These are phyloP conservation scores for Pelvicachromis taeniatus DNA, from an alignment of 2,113 vertebrate species.

Conservation along the genomic window DNA sequence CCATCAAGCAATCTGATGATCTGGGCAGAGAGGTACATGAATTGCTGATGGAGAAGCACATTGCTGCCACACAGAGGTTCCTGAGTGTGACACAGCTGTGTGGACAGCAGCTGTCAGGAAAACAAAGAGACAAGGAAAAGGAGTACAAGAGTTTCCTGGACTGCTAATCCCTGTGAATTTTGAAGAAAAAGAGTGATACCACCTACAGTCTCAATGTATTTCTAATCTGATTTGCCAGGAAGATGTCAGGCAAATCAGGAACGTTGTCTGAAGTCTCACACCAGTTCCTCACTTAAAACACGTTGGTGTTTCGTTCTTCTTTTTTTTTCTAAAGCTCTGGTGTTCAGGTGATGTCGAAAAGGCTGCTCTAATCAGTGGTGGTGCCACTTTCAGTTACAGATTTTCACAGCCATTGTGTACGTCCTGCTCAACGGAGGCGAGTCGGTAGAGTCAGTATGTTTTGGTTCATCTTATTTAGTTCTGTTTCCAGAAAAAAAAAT, in stretches of 20 bases:
- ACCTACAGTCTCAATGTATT: background rate
- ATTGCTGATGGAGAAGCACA: conserved; percentile 11
- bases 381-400: background rate
- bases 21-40: conserved; percentile 6
- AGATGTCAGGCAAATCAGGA: background rate
- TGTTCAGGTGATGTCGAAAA: background rate
- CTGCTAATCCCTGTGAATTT: background rate
- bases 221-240: background rate
- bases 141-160: background rate
- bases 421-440: background rate
- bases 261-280: background rate
- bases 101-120: background rate
- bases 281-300: background rate
- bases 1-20: conserved; percentile 1
- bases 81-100: background rate
- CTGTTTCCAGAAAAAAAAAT: background rate
- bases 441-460: background rate
- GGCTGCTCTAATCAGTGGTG: background rate
- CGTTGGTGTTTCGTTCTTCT: background rate
- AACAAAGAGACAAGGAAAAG: background rate
- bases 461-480: background rate
- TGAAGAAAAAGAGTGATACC: background rate
- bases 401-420: background rate
- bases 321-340: background rate
- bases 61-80: background rate